Percentiles rank a stretch among this genome's conserved stretches.
phyloP scores from a whole-genome alignment of 1,140 invertebrate species.

The Venustaconcha ellipsiformis region DNA sequence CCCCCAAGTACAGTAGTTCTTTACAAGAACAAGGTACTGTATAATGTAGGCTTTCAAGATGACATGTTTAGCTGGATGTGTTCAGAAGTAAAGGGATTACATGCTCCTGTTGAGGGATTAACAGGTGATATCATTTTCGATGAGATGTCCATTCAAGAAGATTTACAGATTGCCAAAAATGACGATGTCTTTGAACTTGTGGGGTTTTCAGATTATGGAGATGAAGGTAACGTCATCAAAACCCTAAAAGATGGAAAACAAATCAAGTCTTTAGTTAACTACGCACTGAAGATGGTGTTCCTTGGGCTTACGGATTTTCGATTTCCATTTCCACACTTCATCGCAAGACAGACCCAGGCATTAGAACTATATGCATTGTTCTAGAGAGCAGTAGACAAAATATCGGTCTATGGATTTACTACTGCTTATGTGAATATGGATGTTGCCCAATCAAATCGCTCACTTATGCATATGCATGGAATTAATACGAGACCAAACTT shows the following conservation, averaged over 20 bases:
- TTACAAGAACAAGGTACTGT: slow-evolving; percentile 3
- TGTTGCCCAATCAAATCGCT: slow-evolving; percentile 18
- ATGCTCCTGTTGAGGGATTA: slow-evolving; percentile 1
- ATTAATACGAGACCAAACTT: not conserved
- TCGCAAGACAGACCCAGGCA: slow-evolving; percentile 11
- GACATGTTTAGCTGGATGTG: slow-evolving; percentile 14
- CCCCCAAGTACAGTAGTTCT: not conserved
- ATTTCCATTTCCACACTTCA: slow-evolving; percentile 25
- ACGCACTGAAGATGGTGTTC: slow-evolving; percentile 17
- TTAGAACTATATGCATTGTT: slow-evolving; percentile 13
- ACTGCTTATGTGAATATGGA: slow-evolving; percentile 17
- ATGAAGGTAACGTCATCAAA: slow-evolving; percentile 10
- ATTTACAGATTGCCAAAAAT: slow-evolving; percentile 12
- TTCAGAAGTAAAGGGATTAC: slow-evolving; percentile 2
- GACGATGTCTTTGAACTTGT: slow-evolving; percentile 20
- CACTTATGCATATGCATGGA: slow-evolving; percentile 15
- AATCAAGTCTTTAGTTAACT: slow-evolving; percentile 3
- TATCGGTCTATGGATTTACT: slow-evolving; percentile 12
- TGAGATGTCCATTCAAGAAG: slow-evolving; percentile 28
- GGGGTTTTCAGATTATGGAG: slow-evolving; percentile 16
- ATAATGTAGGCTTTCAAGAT: slow-evolving; percentile 6
- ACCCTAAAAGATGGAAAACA: slow-evolving; percentile 13
- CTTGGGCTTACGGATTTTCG: slow-evolving; percentile 21
- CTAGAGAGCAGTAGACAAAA: slow-evolving; percentile 7
- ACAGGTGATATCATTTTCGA: slow-evolving; percentile 19